Evolutionary conservation across 2,888 invertebrate genomes (phyloP), one percentile per base, ranked within the genome.

Genomic region (Sympetrum striolatum): DNA sequence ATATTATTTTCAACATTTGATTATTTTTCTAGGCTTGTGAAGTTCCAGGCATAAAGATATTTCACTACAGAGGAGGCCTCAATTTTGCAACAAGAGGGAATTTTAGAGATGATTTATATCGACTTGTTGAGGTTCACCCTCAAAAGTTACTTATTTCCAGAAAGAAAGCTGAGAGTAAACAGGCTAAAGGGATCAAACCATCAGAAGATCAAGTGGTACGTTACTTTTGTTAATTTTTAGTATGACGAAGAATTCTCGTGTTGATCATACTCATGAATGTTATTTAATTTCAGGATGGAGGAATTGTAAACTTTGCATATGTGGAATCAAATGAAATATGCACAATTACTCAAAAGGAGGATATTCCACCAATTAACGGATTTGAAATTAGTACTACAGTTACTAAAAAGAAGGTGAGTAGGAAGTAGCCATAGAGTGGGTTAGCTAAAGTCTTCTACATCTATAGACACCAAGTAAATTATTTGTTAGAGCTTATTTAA

Each of bases 11-110:
- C n/a, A 22, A 12, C 60, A 35, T 39, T 18, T 58, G 10, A 18
- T 31, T 8, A 22, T 39, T 91, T 91, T 93, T 93, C 35, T 93
- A 97, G 97, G 96, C 96, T 0, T 95, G 96, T 92, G 97, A 97
- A 93, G 93, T 97, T 0, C 95, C 95, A 0, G 96, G 96, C 8
- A 95, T 97, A 3, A 97, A 96, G 93, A 97, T 97, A 92, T 96
- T 97, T 93, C 97, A 96, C 93, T 97, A 97, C 93, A 96, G 96
- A 92, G 97, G 97, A 0, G 96, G 96, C 0, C 93, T 97, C 37
- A 97, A 96, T 94, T 97, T 97, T 93, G 96, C 96, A 5, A 96
- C 96, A 44, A 53, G 90, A 64, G 39, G 31, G 39, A 81, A 82
- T 58, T 79, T 91, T 10, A 91, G 86, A 73, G 90, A 90, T 22